Percentiles rank a stretch among this genome's conserved stretches.
These are phyloP conservation scores for Taxidea taxus DNA, from an alignment of 2,113 vertebrate species.

Conservation along the genomic window DNA sequence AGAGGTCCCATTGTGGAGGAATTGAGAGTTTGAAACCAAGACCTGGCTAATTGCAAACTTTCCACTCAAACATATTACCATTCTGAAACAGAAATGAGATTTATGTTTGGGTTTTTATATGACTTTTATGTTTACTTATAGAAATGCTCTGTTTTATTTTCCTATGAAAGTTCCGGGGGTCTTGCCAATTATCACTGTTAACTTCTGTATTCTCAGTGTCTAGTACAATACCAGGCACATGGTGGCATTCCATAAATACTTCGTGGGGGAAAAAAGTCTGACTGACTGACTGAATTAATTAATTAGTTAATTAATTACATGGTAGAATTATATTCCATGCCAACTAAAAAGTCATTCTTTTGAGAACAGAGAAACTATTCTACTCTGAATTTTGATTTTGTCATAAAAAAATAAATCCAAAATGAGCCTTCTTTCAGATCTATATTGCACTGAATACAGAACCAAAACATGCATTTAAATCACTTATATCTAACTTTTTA, in stretches of 20 bases:
- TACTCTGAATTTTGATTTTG: slow-evolving; percentile 70
- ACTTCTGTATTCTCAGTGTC: neutral
- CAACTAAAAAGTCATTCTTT: slow-evolving; percentile 38
- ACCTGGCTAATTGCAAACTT: neutral
- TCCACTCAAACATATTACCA: neutral
- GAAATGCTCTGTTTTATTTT: neutral
- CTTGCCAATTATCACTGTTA: slow-evolving; percentile 5
- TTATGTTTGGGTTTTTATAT: slow-evolving; percentile 25
- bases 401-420: slow-evolving; percentile 67
- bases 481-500: slow-evolving; percentile 79
- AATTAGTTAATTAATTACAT: neutral
- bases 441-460: slow-evolving; percentile 60
- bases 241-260: neutral
- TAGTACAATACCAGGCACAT: neutral
- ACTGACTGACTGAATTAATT: neutral
- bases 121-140: slow-evolving; percentile 24
- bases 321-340: neutral
- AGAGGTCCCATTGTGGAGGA: neutral
- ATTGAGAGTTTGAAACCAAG: neutral
- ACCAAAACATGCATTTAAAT: slow-evolving; percentile 79
- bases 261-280: neutral
- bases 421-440: slow-evolving; percentile 54
- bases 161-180: neutral
- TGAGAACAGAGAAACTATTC: slow-evolving; percentile 44
- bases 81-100: slow-evolving; percentile 17